These are phyloP conservation scores for Pelosia muscerda DNA, from an alignment of 2,888 invertebrate genomes.

Conservation along the genomic window DNA sequence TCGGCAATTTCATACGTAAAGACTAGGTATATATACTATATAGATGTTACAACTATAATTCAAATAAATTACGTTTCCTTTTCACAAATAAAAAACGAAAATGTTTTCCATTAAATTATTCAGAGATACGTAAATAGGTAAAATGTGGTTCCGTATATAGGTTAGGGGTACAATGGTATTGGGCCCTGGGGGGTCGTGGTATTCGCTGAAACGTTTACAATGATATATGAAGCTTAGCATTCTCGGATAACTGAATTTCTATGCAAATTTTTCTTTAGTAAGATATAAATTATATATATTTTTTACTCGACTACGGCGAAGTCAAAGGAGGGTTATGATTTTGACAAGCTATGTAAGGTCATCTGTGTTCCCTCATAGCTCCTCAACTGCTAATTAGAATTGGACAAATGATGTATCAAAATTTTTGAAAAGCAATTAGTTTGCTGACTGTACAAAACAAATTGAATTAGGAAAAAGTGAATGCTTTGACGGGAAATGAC, in stretches of 20 bases:
- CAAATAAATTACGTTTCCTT: conserved; percentile 10
- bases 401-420: too few relatives aligned
- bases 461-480: too few relatives aligned
- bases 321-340: too few relatives aligned
- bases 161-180: conserved; percentile 28
- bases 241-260: conserved; percentile 19
- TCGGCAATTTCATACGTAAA: too few relatives aligned
- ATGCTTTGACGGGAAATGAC: too few relatives aligned
- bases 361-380: too few relatives aligned
- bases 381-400: too few relatives aligned
- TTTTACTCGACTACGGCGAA: too few relatives aligned
- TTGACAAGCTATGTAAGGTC: too few relatives aligned
- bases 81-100: conserved; percentile 11
- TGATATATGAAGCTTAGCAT: conserved; percentile 42
- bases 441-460: too few relatives aligned
- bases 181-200: conserved; percentile 40
- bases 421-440: too few relatives aligned
- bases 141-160: conserved; percentile 6
- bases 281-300: background rate
- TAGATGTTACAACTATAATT: background rate
- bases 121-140: conserved; percentile 27
- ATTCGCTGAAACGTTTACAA: conserved; percentile 22
- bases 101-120: conserved; percentile 41
- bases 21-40: too few relatives aligned
- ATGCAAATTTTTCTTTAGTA: background rate